Percentiles rank a stretch among this genome's conserved stretches.
These are phyloP conservation scores for Arrhopalites spinosus DNA, from an alignment of 2,888 invertebrate genomes.

Conservation along the genomic window DNA sequence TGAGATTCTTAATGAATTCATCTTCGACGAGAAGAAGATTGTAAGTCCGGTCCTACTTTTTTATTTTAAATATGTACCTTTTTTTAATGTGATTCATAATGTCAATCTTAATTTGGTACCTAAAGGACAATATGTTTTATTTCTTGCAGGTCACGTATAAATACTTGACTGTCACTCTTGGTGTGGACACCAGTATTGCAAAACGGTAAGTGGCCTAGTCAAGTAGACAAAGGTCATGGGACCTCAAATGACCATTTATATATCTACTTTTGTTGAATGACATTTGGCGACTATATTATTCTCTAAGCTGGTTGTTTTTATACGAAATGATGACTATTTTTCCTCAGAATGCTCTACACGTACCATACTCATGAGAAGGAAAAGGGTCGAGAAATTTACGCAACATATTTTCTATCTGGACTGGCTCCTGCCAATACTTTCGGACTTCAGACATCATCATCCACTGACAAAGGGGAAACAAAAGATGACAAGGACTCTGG, in stretches of 20 bases:
- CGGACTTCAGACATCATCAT: too few relatives aligned
- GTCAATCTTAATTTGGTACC: not conserved
- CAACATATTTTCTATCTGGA: slow-evolving; percentile 49
- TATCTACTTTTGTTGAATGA: not conserved
- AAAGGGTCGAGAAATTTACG: slow-evolving; percentile 40
- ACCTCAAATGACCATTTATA: not conserved
- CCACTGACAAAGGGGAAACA: not conserved
- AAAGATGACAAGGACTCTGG: not conserved
- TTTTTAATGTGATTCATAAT: not conserved
- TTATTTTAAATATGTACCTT: not conserved
- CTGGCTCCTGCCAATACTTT: slow-evolving; percentile 1
- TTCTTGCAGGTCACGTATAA: slow-evolving; percentile 61
- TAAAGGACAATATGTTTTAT: slow-evolving; percentile 18
- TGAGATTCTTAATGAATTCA: slow-evolving; percentile 63
- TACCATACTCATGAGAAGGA: slow-evolving; percentile 39
- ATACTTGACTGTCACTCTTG: slow-evolving; percentile 61
- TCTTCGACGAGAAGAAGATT: slow-evolving; percentile 60
- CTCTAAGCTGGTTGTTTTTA: not conserved
- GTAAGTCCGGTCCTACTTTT: not conserved
- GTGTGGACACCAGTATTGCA: slow-evolving; percentile 61
- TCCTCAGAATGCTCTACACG: slow-evolving; percentile 49
- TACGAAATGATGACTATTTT: not conserved
- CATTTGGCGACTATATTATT: not conserved
- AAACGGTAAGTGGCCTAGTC: slow-evolving; percentile 58
- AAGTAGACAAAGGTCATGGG: not conserved